These are phyloP conservation scores for Gorsachius goisagi DNA, from an alignment of 2,113 vertebrate genomes.

Conservation along the genomic window DNA sequence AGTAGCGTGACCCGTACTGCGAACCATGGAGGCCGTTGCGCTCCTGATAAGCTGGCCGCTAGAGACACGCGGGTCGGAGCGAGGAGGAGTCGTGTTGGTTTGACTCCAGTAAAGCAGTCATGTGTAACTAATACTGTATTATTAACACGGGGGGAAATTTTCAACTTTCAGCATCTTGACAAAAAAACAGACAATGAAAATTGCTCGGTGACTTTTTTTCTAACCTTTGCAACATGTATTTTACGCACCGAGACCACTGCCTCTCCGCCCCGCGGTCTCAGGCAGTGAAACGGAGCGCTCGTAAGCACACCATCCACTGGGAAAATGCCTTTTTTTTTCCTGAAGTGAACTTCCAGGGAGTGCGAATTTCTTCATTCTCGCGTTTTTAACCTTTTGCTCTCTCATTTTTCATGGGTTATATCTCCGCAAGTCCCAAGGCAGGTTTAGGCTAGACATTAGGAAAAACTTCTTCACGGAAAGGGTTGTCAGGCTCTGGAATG, in stretches of 20 bases:
- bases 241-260: constrained; percentile 71
- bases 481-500: no score
- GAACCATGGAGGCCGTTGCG: constrained; percentile 53
- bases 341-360: not conserved
- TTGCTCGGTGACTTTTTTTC: constrained; percentile 67
- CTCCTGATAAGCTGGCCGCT: constrained; percentile 57
- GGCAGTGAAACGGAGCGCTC: constrained; percentile 45
- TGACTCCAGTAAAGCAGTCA: constrained; percentile 67
- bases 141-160: constrained; percentile 77
- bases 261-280: constrained; percentile 22
- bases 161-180: constrained; percentile 71
- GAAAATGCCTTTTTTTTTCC: constrained; percentile 15
- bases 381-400: not conserved
- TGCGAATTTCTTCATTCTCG: not conserved
- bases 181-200: constrained; percentile 71
- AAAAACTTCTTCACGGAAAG: no score
- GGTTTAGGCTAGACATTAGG: no score
- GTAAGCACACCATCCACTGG: constrained; percentile 9
- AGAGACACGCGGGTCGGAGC: constrained; percentile 37
- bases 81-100: constrained; percentile 62
- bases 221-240: constrained; percentile 74
- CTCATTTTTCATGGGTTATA: not conserved
- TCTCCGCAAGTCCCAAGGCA: accelerated
- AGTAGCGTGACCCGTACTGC: constrained; percentile 36
- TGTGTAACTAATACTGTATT: constrained; percentile 75